Base-by-base conservation (phyloP, 2,888 invertebrate genomes). In the Oasisia sp. region DNA sequence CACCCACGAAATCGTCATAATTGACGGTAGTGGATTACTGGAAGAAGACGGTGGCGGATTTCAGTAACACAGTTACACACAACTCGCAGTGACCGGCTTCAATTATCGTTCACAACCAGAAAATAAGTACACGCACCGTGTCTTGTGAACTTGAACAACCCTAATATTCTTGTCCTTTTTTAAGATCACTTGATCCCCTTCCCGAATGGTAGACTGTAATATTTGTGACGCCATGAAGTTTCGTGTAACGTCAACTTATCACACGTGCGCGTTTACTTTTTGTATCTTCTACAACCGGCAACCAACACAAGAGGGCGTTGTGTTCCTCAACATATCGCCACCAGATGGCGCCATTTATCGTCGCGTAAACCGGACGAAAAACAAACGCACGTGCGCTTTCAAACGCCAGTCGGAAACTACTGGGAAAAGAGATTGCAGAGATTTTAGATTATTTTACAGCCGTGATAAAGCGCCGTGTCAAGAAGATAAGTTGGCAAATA, bases 381-480 rank as follows among this genome's bases (percentile, higher is more conserved):
- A 74, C 74, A 74, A 74, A 74, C 74, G n/a, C 74, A 74, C 74
- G 74, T 74, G 74, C 74, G 74, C 74, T 74, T 74, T 74, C 74
- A 74, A 74, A 74, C 74, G 74, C 74, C 27, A 19, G 19, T 27
- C 27, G 2, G 74, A 74, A 38, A 38, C 38, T 38, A 38, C 38
- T 38, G 38, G 38, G 38, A 38, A 38, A 38, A 74, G 74, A 74
- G 3, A 74, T 74, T 74, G 74, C 74, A 8, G 7, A 74, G 27
- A 74, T 74, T 19, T 14, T 7, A 74, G 14, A 27, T 74, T 74
- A 27, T 19, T 74, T 7, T 27, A 74, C 74, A 74, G 7, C 11
- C 5, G 19, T 27, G n/a, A 74, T 74, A 74, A 74, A 74, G 27
- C n/a, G 74, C 27, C 74, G n/a, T n/a, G 74, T n/a, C n/a, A 27